Percentiles rank a stretch among this genome's conserved stretches.
Evolutionary conservation across 2,888 invertebrate species (phyloP).

Genomic region (Oscheius sp.): DNA sequence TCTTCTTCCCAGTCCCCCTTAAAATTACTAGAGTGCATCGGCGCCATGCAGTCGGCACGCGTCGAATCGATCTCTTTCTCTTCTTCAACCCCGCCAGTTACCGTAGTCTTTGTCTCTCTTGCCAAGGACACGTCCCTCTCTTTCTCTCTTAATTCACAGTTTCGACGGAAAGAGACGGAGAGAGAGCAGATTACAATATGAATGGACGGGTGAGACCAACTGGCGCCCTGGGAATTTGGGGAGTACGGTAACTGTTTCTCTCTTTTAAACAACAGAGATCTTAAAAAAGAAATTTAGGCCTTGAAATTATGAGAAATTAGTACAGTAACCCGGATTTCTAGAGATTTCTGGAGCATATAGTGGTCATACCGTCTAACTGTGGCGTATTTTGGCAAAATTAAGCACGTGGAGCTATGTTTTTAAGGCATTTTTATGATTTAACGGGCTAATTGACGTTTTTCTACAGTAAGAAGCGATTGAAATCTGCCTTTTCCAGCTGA

Average conservation of each 20-base stretch:
- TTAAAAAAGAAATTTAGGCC: background rate
- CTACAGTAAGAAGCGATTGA: too few species aligned
- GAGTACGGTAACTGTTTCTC: too few species aligned
- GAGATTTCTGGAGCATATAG: too few species aligned
- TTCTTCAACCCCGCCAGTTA: background rate
- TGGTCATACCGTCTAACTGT: too few species aligned
- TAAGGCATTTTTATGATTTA: too few species aligned
- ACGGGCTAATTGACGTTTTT: too few species aligned
- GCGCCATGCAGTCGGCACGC: conserved; percentile 21
- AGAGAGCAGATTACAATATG: conserved; percentile 21
- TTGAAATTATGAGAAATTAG: too few species aligned
- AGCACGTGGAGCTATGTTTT: too few species aligned
- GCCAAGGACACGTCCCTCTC: conserved; percentile 9
- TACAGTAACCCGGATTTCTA: too few species aligned
- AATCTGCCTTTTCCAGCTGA: too few species aligned
- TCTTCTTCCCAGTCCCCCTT: conserved; percentile 13
- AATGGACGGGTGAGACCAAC: conserved; percentile 13
- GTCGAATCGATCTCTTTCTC: conserved; percentile 13
- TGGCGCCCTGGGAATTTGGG: conserved; percentile 26
- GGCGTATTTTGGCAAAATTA: too few species aligned
- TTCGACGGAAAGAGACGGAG: background rate
- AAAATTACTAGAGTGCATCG: conserved; percentile 34
- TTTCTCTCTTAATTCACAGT: conserved; percentile 23
- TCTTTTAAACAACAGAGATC: background rate
- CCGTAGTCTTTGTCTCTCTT: conserved; percentile 9